phyloP scores from a whole-genome alignment of 2,113 vertebrate species.

The Sorex araneus region DNA sequence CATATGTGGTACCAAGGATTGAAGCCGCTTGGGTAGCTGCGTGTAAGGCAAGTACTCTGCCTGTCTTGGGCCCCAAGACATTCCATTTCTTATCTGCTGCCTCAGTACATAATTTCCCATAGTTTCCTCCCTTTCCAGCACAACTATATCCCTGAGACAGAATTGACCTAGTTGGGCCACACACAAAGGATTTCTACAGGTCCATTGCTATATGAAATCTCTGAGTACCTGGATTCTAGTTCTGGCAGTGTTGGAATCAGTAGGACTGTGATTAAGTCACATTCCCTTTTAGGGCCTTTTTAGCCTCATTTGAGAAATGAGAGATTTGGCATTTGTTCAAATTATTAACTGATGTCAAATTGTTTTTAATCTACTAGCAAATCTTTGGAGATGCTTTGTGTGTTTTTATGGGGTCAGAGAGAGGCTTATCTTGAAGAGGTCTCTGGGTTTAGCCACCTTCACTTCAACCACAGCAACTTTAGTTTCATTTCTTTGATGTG shows the following conservation, averaged over 20 bases:
- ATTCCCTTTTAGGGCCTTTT: no score
- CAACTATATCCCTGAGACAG: neutral
- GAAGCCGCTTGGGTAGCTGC: no score
- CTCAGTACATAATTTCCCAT: neutral
- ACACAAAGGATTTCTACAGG: neutral
- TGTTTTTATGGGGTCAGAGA: neutral
- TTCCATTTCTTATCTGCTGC: neutral
- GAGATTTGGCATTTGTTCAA: neutral
- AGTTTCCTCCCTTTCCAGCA: constrained; percentile 15
- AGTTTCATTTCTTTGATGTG: constrained; percentile 38
- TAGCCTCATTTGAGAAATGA: neutral
- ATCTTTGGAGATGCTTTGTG: neutral
- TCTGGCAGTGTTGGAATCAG: neutral
- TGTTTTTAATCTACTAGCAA: no score
- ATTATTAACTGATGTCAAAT: neutral
- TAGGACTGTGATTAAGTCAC: neutral
- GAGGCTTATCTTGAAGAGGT: neutral
- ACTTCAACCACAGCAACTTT: neutral
- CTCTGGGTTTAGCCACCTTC: neutral
- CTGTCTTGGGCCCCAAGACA: no score
- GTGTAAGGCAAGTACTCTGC: no score
- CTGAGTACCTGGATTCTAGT: constrained; percentile 19
- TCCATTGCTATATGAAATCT: neutral
- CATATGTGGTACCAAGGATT: no score
- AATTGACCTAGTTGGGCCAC: neutral